phyloP scores from a whole-genome alignment of 2,797 vertebrate species.

The Centropyge bicolor region DNA sequence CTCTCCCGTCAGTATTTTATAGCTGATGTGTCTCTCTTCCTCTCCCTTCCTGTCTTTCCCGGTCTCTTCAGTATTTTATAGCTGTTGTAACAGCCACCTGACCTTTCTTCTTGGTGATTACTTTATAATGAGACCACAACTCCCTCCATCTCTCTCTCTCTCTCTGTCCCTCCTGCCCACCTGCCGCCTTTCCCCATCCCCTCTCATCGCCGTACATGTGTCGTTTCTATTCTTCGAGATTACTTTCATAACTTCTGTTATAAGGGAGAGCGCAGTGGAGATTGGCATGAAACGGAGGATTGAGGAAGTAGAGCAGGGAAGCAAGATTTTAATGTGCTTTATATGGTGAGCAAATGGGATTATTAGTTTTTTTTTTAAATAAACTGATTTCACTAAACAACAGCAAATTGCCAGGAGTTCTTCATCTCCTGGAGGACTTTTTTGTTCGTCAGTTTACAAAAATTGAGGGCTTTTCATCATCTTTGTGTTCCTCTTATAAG shows the following conservation, averaged over 20 bases:
- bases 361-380: not conserved
- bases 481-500: not conserved
- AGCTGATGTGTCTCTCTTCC: slow-evolving; percentile 23
- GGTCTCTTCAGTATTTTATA: slow-evolving; percentile 67
- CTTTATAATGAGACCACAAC: slow-evolving; percentile 79
- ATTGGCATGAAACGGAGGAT: not conserved
- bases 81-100: slow-evolving; percentile 78
- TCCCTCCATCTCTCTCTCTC: slow-evolving; percentile 53
- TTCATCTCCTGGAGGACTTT: not conserved
- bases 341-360: not conserved
- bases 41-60: slow-evolving; percentile 29
- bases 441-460: not conserved
- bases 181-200: slow-evolving; percentile 27
- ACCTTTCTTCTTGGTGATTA: slow-evolving; percentile 81
- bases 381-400: not conserved
- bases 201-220: slow-evolving; percentile 42
- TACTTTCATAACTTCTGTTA: slow-evolving; percentile 37
- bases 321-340: not conserved
- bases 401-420: not conserved
- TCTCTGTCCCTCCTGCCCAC: slow-evolving; percentile 37
- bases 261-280: not conserved
- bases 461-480: not conserved
- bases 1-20: slow-evolving; percentile 45
- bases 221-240: slow-evolving; percentile 52
- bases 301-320: not conserved